phyloP scores from a whole-genome alignment of 2,888 invertebrate genomes.

The Craniophora ligustri region DNA sequence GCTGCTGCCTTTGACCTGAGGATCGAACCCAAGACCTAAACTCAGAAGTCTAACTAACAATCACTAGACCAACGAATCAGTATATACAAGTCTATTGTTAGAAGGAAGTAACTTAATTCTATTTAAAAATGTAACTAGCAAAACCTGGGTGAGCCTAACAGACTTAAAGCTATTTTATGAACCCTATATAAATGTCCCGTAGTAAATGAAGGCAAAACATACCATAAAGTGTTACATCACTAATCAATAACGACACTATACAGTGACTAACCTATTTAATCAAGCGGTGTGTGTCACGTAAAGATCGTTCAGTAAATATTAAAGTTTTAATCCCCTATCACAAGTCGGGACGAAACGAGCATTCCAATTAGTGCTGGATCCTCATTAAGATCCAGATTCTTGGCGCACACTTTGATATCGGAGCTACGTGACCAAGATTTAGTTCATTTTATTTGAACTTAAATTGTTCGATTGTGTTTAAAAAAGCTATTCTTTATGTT shows the following conservation, averaged over 20 bases:
- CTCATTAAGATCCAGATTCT: constrained; percentile 84
- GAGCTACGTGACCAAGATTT: constrained; percentile 82
- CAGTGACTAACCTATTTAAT: constrained; percentile 40
- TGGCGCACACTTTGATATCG: constrained; percentile 79
- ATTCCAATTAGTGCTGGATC: constrained; percentile 84
- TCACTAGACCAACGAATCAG: no score
- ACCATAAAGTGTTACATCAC: neutral
- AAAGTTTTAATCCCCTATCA: constrained; percentile 74
- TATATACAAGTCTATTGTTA: no score
- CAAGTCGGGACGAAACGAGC: constrained; percentile 74
- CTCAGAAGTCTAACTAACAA: no score
- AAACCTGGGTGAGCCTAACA: no score
- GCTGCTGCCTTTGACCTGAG: no score
- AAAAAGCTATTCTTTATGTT: constrained; percentile 7
- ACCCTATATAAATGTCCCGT: no score
- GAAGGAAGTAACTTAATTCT: no score
- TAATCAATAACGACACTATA: constrained; percentile 3
- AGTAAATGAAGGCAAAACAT: constrained; percentile 3
- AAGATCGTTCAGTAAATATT: constrained; percentile 65
- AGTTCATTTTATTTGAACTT: constrained; percentile 69
- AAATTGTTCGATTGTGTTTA: constrained; percentile 46
- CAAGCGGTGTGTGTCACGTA: constrained; percentile 50
- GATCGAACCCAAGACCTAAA: no score
- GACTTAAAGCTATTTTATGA: no score
- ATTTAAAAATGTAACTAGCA: no score